Evolutionary conservation across 2,113 vertebrate genomes (phyloP), one percentile per base, ranked within the genome.

Genomic region (Toxotes chatareus): DNA sequence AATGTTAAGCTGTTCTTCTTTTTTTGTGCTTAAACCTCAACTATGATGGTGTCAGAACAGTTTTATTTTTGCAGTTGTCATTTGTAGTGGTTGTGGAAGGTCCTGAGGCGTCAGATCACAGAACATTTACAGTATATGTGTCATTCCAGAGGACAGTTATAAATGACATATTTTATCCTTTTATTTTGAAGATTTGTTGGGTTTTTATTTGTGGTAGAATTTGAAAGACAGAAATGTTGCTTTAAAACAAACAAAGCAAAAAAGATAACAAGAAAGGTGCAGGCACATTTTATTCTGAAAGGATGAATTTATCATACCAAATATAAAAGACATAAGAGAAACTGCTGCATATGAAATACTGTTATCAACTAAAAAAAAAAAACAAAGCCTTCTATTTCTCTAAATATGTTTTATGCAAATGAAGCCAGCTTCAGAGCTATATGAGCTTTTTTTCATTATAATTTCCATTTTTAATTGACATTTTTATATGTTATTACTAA

Each of bases 381-480:
- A 27, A 27, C 44, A 13, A 44, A 27, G 36, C 14, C 32, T 27
- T 19, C 21, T 4, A 40, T 60, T 34, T 69, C 60, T 51, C 27
- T 34, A 12, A 69, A 60, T 21, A 16, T 13, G 14, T 23, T 70
- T 64, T 42, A 84, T 80, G 79, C 80, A 77, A 72, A 85, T 70
- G 11, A 74, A 9, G 5, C 13, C 17, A 3, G 23, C 66, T 76
- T 57, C 49, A 42, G 42, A 60, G 5, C 19, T 17, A 3, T 27
- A 8, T 53, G 36, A 44, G 51, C 42, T 21, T n/a, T 56, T 6
- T 67, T 62, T 36, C 27, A 16, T 17, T 57, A 60, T 32, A 27
- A 77, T 87, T 80, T 77, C 9, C 59, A 70, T 80, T 81, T 84
- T 65, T 51, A 71, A 80, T 76, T 77, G 81, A 82, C 73, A 76